Evolutionary conservation across 2,888 invertebrate species (phyloP), one percentile per base, ranked within the genome.

Genomic region (Callyntrura sp.): DNA sequence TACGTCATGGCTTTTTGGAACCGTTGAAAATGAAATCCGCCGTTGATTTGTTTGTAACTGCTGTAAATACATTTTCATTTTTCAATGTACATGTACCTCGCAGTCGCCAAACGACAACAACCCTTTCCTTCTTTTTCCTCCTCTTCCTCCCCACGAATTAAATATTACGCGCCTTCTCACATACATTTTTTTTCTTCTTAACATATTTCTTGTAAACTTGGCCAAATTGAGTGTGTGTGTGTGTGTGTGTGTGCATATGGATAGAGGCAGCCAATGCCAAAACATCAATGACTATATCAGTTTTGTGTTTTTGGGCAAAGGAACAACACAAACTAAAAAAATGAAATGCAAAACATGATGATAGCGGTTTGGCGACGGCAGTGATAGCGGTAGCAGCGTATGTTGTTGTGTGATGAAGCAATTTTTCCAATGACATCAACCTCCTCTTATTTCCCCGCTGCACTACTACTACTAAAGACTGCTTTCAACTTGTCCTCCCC

Each of bases 351-450:
- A 60, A 60, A 17, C n/a, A 1, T 60, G 20, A 57, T 9, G 3
- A 17, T 60, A 3, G 60, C 20, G n/a, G 60, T 17, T n/a, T 60
- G 60, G 12, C 8, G 17, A 60, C 8, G 8, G 60, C 17, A 17
- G 17, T 25, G 45, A 14, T 51, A 73, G 17, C n/a, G 28, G 60
- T 65, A 28, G 35, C 35, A 35, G 2, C 2, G 3, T 6, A 35
- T 73, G 45, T n/a, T 73, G 78, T 11, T 76, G 25, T 51, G 23
- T 45, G 25, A 83, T 83, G 83, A 83, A 84, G 84, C 73, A 84
- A 68, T 60, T 76, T 60, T 73, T 14, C 85, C 85, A 85, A 85
- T 85, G 85, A 85, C 85, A 85, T 85, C 85, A 85, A 85, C 85
- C 57, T 73, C 73, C 14, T 17, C 23, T 62, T 57, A 79, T 43